phyloP scores from a whole-genome alignment of 2,797 vertebrate genomes.

The Periophthalmus magnuspinnatus region DNA sequence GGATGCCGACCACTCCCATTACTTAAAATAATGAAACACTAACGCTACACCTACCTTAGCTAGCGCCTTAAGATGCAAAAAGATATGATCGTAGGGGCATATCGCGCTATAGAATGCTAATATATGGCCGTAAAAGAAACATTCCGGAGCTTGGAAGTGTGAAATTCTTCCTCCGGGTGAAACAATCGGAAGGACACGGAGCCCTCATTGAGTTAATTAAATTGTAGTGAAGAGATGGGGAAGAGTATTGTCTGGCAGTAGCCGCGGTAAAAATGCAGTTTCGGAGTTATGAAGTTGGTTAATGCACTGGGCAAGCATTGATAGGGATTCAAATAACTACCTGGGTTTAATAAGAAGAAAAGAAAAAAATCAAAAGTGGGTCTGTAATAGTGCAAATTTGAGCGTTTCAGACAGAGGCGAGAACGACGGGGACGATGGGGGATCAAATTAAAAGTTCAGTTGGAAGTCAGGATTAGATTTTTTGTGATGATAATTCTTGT shows the following conservation, averaged over 20 bases:
- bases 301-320: slow-evolving; percentile 43
- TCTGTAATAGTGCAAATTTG: slow-evolving; percentile 9
- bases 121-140: slow-evolving; percentile 20
- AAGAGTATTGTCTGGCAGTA: slow-evolving; percentile 42
- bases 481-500: not conserved
- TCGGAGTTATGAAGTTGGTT: slow-evolving; percentile 56
- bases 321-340: slow-evolving; percentile 56
- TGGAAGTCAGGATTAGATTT: not conserved
- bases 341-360: slow-evolving; percentile 47
- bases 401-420: slow-evolving; percentile 24
- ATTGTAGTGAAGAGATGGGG: slow-evolving; percentile 45
- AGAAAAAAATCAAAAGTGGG: slow-evolving; percentile 46
- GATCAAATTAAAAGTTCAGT: not conserved
- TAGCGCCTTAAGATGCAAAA: slow-evolving; percentile 2
- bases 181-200: slow-evolving; percentile 52
- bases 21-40: slow-evolving; percentile 75
- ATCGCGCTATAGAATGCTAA: slow-evolving; percentile 4
- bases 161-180: slow-evolving; percentile 48
- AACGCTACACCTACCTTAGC: slow-evolving; percentile 51
- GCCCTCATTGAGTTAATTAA: slow-evolving; percentile 66
- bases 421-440: slow-evolving; percentile 27
- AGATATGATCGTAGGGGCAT: not conserved
- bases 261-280: slow-evolving; percentile 36
- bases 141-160: slow-evolving; percentile 29
- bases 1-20: slow-evolving; percentile 68